These are phyloP conservation scores for Sminthurinus aureus DNA, from an alignment of 2,888 invertebrate species.

Conservation along the genomic window DNA sequence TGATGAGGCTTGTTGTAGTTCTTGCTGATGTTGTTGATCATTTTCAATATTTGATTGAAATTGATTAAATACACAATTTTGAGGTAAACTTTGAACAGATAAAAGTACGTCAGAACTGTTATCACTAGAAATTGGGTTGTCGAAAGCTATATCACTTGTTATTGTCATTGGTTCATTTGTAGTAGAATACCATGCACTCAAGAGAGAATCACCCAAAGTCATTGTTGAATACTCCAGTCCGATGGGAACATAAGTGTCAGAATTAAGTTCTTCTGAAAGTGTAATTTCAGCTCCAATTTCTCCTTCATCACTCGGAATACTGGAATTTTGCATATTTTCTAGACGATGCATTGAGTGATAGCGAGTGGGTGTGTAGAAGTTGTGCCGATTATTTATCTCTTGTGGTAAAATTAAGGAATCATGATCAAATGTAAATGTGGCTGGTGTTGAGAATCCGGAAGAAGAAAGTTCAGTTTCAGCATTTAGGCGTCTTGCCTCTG, in stretches of 20 bases:
- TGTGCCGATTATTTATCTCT: too few species aligned
- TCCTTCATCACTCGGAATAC: too few species aligned
- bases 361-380: not conserved
- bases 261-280: not conserved
- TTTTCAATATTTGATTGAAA: too few species aligned
- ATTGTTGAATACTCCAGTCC: not conserved
- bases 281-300: not conserved
- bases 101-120: not conserved
- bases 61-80: too few species aligned
- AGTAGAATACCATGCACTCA: not conserved
- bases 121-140: too few species aligned
- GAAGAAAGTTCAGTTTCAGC: not conserved
- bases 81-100: too few species aligned
- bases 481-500: not conserved
- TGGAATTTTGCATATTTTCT: not conserved
- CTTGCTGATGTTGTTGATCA: too few species aligned
- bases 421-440: not conserved
- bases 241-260: not conserved
- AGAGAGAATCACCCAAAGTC: not conserved
- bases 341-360: not conserved
- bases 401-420: not conserved
- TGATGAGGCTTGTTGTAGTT: too few species aligned
- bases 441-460: not conserved
- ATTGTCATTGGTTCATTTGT: not conserved
- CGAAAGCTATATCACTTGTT: too few species aligned